Conservation (phyloP, 1,140 invertebrate genomes). For the Panagrolaimus sp. region DNA sequence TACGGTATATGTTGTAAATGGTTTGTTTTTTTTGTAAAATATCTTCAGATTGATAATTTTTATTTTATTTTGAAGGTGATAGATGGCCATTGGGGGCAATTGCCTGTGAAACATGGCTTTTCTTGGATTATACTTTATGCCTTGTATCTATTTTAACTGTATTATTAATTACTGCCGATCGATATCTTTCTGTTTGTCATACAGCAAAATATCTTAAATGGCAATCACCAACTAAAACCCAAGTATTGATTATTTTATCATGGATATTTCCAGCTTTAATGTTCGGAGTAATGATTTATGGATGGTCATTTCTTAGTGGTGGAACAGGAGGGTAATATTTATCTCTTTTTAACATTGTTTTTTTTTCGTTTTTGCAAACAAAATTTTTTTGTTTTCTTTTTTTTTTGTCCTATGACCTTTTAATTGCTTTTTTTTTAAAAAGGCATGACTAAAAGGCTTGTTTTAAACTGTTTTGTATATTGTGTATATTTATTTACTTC, state of each 20-base stretch:
- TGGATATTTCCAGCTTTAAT: conserved; percentile 55
- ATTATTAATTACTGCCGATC: conserved; percentile 81
- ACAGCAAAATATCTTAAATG: conserved; percentile 58
- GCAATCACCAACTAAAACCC: conserved; percentile 54
- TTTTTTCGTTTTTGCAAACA: not conserved
- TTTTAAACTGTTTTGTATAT: not conserved
- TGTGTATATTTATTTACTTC: conserved; percentile 14
- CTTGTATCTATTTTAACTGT: conserved; percentile 98
- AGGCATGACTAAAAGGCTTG: not conserved
- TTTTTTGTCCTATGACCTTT: too few relatives aligned
- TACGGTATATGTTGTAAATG: conserved; percentile 63
- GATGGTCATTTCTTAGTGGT: conserved; percentile 51
- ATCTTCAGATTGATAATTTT: conserved; percentile 5
- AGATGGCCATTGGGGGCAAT: conserved; percentile 93
- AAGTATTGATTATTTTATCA: conserved; percentile 53
- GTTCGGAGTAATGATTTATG: conserved; percentile 59
- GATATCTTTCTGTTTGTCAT: conserved; percentile 73
- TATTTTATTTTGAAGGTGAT: conserved; percentile 66
- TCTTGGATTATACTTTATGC: conserved; percentile 97
- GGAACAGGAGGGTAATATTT: conserved; percentile 21
- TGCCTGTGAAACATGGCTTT: conserved; percentile 94
- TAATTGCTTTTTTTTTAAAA: too few relatives aligned
- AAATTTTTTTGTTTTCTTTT: too few relatives aligned
- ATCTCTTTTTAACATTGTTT: not conserved
- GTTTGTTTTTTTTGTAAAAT: conserved; percentile 23